A percentile compares a stretch with the other conserved stretches of the same genome.
Evolutionary conservation across 2,888 invertebrate genomes (phyloP).

Genomic region (Epistrophe eligans): DNA sequence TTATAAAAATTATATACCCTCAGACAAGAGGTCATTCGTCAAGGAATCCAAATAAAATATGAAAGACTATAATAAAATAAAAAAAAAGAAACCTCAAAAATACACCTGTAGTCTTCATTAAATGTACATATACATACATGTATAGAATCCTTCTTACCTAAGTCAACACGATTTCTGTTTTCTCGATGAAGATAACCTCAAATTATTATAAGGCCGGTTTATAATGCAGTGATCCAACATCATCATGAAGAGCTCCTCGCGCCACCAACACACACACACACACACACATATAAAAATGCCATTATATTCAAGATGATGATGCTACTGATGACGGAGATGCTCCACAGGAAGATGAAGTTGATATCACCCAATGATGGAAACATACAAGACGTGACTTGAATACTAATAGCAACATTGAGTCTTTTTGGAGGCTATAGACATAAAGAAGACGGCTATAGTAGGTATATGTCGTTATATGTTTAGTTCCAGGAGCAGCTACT

Average conservation of each 20-base stretch:
- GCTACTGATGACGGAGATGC: conserved; percentile 44
- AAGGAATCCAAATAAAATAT: not conserved
- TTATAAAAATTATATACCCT: not conserved
- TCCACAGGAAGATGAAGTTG: conserved; percentile 53
- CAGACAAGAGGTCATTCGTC: not conserved
- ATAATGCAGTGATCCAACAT: conserved; percentile 5
- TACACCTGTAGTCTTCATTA: conserved; percentile 11
- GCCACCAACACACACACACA: not conserved
- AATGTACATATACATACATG: no score
- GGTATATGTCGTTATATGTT: not conserved
- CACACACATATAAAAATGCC: conserved; percentile 15
- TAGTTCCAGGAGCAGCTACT: conserved; percentile 37
- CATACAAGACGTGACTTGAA: conserved; percentile 66
- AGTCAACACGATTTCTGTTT: not conserved
- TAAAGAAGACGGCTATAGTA: not conserved
- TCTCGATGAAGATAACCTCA: conserved; percentile 5
- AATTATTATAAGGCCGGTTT: conserved; percentile 5
- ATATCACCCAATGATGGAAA: conserved; percentile 58
- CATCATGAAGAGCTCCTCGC: conserved; percentile 4
- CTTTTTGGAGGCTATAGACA: conserved; percentile 28
- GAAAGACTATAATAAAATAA: not conserved
- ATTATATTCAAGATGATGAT: conserved; percentile 46
- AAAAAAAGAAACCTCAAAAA: not conserved
- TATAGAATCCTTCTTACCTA: not conserved
- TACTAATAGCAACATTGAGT: conserved; percentile 57